A percentile compares a stretch with the other conserved stretches of the same genome.
Evolutionary conservation across 2,113 vertebrate species (phyloP).

Genomic region (Cheirogaleus medius): DNA sequence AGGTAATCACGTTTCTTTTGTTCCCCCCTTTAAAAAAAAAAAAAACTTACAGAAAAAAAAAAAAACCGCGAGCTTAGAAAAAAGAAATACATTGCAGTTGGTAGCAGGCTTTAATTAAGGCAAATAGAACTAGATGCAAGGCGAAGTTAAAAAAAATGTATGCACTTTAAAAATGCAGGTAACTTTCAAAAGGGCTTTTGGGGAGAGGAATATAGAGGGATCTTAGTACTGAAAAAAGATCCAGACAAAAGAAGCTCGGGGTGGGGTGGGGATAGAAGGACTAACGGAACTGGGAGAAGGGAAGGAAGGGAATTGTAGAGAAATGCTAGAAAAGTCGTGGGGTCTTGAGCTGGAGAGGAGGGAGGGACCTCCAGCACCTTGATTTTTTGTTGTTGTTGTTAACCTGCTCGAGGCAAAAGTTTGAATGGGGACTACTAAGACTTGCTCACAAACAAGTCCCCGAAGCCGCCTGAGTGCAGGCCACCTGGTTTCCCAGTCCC

Average conservation of each 20-base stretch:
- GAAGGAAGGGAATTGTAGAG: conserved; percentile 47
- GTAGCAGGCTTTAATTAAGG: conserved; percentile 66
- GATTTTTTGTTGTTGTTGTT: conserved; percentile 12
- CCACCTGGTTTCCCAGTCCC: conserved; percentile 44
- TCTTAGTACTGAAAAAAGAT: conserved; percentile 69
- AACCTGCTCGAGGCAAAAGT: conserved; percentile 54
- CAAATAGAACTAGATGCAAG: conserved; percentile 45
- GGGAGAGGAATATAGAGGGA: background rate
- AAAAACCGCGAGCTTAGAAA: background rate
- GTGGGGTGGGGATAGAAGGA: conserved; percentile 50
- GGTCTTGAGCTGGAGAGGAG: background rate
- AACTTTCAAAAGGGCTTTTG: conserved; percentile 66
- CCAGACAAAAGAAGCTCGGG: conserved; percentile 73
- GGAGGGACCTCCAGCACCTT: background rate
- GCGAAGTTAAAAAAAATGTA: conserved; percentile 53
- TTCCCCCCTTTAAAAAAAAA: conserved; percentile 25
- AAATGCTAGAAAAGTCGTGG: conserved; percentile 33
- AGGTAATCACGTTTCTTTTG: conserved; percentile 85
- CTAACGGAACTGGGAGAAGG: background rate
- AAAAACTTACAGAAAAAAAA: background rate
- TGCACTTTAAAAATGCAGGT: conserved; percentile 63
- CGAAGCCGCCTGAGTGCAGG: background rate
- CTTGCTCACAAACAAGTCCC: background rate
- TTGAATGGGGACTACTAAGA: conserved; percentile 67
- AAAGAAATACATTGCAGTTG: conserved; percentile 9